These are phyloP conservation scores for Pocillopora verrucosa DNA, from an alignment of 64 coral and sea anemone species.

Conservation along the genomic window DNA sequence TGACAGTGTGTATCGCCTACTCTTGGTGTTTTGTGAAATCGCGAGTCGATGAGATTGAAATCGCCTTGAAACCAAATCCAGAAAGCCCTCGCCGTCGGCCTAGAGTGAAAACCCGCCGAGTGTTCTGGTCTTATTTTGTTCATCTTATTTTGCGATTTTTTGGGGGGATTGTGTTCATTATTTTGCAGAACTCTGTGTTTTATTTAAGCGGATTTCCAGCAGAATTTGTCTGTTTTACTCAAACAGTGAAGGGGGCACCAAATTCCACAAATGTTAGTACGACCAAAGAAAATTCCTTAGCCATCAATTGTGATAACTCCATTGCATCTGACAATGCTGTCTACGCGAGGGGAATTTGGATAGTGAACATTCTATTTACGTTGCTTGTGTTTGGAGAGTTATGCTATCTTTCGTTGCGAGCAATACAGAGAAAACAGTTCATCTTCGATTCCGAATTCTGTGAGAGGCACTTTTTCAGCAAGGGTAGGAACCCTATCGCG, in stretches of 20 bases:
- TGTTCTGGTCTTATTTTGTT: slow-evolving; percentile 28
- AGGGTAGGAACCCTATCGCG: background rate
- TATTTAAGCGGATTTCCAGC: slow-evolving; percentile 40
- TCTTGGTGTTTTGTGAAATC: slow-evolving; percentile 20
- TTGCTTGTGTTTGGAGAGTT: slow-evolving; percentile 26
- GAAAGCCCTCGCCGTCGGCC: slow-evolving; percentile 9
- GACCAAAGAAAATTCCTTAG: background rate
- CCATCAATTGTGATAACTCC: slow-evolving; percentile 29
- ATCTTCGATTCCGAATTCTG: slow-evolving; percentile 39
- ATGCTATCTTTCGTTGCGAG: background rate
- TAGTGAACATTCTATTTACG: slow-evolving; percentile 18
- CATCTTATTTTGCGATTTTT: slow-evolving; percentile 34
- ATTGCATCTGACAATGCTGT: slow-evolving; percentile 23
- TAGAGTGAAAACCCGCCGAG: slow-evolving; percentile 12
- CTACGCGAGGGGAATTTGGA: background rate
- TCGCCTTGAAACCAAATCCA: background rate
- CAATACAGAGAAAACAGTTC: background rate
- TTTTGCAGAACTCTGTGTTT: slow-evolving; percentile 19
- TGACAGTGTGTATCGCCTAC: slow-evolving; percentile 24
- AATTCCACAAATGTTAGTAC: background rate
- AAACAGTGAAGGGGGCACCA: background rate
- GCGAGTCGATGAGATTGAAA: slow-evolving; percentile 48
- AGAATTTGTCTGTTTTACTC: slow-evolving; percentile 2
- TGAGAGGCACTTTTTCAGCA: slow-evolving; percentile 23
- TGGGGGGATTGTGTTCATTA: slow-evolving; percentile 10